Evolutionary conservation across 2,113 vertebrate genomes (phyloP).

Genomic region (Dasypus novemcinctus): DNA sequence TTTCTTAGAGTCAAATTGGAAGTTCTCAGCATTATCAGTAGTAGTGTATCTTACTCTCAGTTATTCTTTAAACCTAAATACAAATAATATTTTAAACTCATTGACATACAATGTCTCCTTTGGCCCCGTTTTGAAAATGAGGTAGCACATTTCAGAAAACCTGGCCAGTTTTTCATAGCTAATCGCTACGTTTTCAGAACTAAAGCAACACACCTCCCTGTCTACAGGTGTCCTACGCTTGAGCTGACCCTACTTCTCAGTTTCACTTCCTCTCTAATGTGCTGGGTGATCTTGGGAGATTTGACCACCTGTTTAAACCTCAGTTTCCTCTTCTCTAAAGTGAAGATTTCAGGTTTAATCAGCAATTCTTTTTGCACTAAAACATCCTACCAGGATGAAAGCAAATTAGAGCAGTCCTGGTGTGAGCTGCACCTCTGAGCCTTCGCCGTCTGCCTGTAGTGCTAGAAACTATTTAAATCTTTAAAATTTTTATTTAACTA

Average conservation of each 20-base stretch:
- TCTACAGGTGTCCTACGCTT: neutral
- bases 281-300: no score
- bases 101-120: neutral
- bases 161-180: accelerated
- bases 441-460: neutral
- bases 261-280: accelerated
- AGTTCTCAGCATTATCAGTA: neutral
- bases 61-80: neutral
- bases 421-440: neutral
- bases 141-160: neutral
- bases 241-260: accelerated
- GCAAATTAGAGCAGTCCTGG: neutral
- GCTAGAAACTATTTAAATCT: neutral
- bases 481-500: neutral
- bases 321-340: neutral
- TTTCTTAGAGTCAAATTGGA: neutral
- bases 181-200: neutral
- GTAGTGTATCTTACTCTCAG: neutral
- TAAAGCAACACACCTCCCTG: accelerated
- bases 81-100: neutral
- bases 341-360: neutral
- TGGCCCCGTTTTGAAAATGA: neutral
- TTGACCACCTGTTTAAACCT: neutral
- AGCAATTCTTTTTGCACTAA: neutral
- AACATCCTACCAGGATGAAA: neutral